Evolutionary conservation across 2,113 vertebrate species (phyloP), one percentile per base, ranked within the genome.

Genomic region (Amphilophus citrinellus): DNA sequence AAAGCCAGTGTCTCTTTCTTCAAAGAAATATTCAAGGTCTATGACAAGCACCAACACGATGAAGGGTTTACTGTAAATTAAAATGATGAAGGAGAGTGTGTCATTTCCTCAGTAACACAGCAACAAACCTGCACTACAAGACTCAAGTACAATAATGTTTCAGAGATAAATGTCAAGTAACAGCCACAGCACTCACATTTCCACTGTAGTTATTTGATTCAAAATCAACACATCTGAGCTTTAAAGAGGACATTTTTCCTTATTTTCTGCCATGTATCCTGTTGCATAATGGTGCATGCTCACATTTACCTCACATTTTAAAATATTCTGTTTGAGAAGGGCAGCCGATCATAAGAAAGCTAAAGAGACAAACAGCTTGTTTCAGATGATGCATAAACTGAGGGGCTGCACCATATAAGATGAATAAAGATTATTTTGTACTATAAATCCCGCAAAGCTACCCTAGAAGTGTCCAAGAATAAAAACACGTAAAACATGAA

Each of bases 101-200:
- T 78, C 65, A 1, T 2, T 59, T 9, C 18, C 53, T 57, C 63
- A 39, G 37, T 47, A 50, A 60, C 59, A 32, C 65, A 18, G 39
- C 53, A 75, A 60, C 44, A 30, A 30, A 60, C 6, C 65, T 9
- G 57, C 0, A 14, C 10, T 17, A n/a, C 18, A 35, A 71, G 14
- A 35, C 58, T 50, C 3, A 0, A 47, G 0, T 53, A 27, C 44
- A 32, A 71, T 22, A 32, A 7, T 32, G 66, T 0, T 53, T 73
- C 66, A 50, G 14, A 15, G 47, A 14, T 50, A 6, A 50, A 44
- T 11, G 10, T 3, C 11, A 44, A 50, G 14, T 17, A 50, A 17
- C 44, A 47, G 5, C 44, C 13, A 14, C 11, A 53, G 22, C 1
- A 10, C 24, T 24, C 24, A 24, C 24, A 24, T 24, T 24, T 24